A percentile compares a stretch with the other conserved stretches of the same genome.
These are phyloP conservation scores for Serripes groenlandicus DNA, from an alignment of 2,888 invertebrate species.

Conservation along the genomic window DNA sequence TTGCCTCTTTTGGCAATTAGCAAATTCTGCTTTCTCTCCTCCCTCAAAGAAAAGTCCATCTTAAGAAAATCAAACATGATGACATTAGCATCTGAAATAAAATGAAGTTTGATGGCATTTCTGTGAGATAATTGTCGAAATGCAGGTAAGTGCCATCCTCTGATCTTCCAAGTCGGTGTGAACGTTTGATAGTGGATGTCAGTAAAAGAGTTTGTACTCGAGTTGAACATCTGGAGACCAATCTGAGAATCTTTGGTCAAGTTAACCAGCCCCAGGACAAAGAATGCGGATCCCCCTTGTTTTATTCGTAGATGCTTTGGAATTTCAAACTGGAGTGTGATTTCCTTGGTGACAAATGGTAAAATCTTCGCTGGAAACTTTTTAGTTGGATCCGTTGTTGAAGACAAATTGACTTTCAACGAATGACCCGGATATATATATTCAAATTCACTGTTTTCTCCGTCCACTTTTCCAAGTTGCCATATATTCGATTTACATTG, in stretches of 20 bases:
- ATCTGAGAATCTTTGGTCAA: constrained; percentile 52
- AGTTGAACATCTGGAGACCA: constrained; percentile 53
- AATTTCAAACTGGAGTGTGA: constrained; percentile 49
- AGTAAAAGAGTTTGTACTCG: constrained; percentile 28
- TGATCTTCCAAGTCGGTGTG: constrained; percentile 46
- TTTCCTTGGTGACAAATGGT: constrained; percentile 56
- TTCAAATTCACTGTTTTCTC: constrained; percentile 51
- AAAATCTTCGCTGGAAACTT: constrained; percentile 56
- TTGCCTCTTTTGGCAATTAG: constrained; percentile 13
- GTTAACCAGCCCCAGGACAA: constrained; percentile 56
- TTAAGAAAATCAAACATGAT: constrained; percentile 65
- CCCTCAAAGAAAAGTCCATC: constrained; percentile 39
- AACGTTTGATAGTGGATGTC: constrained; percentile 42
- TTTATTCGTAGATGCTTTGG: constrained; percentile 30
- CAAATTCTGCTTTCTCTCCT: constrained; percentile 35
- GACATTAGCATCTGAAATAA: constrained; percentile 52
- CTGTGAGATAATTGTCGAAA: constrained; percentile 1
- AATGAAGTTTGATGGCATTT: constrained; percentile 47
- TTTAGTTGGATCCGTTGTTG: constrained; percentile 8
- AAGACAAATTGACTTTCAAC: constrained; percentile 42
- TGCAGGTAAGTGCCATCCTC: constrained; percentile 60
- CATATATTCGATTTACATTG: constrained; percentile 53
- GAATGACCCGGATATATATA: constrained; percentile 37
- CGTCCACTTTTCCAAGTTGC: constrained; percentile 57
- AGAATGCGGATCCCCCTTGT: constrained; percentile 43